phyloP scores from a whole-genome alignment of 2,888 invertebrate species.

The Ochlodes sylvanus region DNA sequence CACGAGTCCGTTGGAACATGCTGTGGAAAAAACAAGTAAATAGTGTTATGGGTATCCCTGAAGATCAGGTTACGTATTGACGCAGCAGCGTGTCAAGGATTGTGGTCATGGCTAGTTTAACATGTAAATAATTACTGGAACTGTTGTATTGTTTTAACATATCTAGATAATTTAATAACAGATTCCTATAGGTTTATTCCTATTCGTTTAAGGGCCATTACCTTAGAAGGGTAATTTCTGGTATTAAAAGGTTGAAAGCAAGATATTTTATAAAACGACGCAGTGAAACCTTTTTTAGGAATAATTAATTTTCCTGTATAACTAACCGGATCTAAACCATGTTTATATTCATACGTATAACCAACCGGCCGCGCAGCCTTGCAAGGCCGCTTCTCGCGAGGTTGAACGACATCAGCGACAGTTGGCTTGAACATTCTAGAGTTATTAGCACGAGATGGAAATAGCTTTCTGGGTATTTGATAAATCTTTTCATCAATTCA shows the following conservation, averaged over 20 bases:
- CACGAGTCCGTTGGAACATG: constrained; percentile 8
- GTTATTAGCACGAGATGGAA: too few relatives aligned
- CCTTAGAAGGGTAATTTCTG: too few relatives aligned
- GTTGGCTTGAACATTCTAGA: background rate
- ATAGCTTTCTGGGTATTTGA: too few relatives aligned
- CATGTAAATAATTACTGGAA: constrained; percentile 11
- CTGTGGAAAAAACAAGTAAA: constrained; percentile 5
- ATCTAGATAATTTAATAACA: background rate
- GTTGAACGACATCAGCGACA: constrained; percentile 1
- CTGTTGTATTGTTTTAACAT: background rate
- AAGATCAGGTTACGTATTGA: constrained; percentile 28
- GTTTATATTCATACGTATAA: background rate
- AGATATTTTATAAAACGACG: too few relatives aligned
- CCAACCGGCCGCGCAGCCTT: background rate
- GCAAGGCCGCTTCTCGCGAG: constrained; percentile 6
- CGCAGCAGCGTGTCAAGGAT: constrained; percentile 4
- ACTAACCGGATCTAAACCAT: background rate
- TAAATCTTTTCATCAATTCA: too few relatives aligned
- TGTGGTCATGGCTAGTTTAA: constrained; percentile 17
- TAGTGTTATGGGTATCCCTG: constrained; percentile 28
- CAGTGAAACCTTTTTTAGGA: too few relatives aligned
- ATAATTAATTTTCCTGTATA: too few relatives aligned
- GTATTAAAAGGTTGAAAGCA: too few relatives aligned
- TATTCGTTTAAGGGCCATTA: too few relatives aligned
- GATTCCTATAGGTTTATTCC: too few relatives aligned